Evolutionary conservation across 2,888 invertebrate genomes (phyloP).

Genomic region (Harpalus rubripes): DNA sequence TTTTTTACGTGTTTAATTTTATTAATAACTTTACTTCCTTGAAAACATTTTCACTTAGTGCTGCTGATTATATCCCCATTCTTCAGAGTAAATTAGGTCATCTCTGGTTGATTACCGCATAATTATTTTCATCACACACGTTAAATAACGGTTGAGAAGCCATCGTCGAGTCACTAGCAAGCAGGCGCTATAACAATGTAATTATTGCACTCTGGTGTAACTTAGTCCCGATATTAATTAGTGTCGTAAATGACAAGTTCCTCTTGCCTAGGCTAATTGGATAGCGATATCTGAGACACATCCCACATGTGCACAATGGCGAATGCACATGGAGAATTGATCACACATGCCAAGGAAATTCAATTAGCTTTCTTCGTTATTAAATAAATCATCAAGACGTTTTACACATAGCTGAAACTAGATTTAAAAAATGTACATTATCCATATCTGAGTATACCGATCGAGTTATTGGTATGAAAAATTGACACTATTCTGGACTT

Average conservation of each 20-base stretch:
- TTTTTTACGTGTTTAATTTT: too few species aligned
- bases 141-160: conserved; percentile 39
- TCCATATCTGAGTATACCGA: too few species aligned
- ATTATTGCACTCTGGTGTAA: conserved; percentile 59
- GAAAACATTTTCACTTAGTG: too few species aligned
- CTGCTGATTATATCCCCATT: background rate
- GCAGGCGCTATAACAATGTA: conserved; percentile 59
- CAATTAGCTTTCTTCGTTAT: background rate
- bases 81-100: conserved; percentile 3
- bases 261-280: conserved; percentile 50
- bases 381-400: too few species aligned
- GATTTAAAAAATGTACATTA: too few species aligned
- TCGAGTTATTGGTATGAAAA: too few species aligned
- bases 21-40: too few species aligned
- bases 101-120: background rate
- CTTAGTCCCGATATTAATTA: conserved; percentile 64
- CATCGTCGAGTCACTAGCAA: background rate
- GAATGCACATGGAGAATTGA: background rate
- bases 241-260: conserved; percentile 60
- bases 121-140: conserved; percentile 37
- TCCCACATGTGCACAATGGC: background rate
- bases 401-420: too few species aligned
- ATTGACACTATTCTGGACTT: too few species aligned
- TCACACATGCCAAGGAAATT: background rate
- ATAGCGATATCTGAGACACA: conserved; percentile 44